Evolutionary conservation across 2,888 invertebrate genomes (phyloP).

Genomic region (Eupeodes luniger): DNA sequence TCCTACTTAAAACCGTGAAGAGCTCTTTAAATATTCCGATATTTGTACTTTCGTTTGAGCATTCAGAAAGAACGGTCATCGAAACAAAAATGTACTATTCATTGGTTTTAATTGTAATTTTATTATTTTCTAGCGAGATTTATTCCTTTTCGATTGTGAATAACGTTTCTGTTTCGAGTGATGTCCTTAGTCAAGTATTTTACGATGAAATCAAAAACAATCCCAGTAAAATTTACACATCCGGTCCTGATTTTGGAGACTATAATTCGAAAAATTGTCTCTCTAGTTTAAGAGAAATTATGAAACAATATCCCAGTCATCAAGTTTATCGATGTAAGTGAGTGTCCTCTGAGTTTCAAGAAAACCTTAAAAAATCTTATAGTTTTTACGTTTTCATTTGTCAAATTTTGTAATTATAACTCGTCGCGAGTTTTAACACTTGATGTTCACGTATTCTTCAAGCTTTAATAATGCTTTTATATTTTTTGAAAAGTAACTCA

Average conservation of each 20-base stretch:
- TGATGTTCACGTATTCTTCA: too few relatives aligned
- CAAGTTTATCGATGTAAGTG: constrained; percentile 46
- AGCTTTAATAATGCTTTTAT: too few relatives aligned
- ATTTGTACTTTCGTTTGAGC: too few relatives aligned
- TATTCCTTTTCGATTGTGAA: constrained; percentile 37
- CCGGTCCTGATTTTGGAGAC: neutral
- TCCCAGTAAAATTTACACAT: neutral
- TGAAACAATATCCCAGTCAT: neutral
- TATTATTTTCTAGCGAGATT: neutral
- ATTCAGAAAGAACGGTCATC: too few relatives aligned
- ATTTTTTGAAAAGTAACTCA: neutral
- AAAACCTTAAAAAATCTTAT: too few relatives aligned
- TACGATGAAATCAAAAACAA: constrained; percentile 38
- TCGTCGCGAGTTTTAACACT: too few relatives aligned
- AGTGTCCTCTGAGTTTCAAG: neutral
- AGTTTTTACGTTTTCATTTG: too few relatives aligned
- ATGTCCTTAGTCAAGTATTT: constrained; percentile 40
- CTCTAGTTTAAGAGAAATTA: constrained; percentile 18
- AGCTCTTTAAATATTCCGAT: too few relatives aligned
- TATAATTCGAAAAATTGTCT: constrained; percentile 35
- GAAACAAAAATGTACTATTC: neutral
- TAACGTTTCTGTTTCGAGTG: constrained; percentile 48
- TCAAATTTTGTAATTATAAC: too few relatives aligned
- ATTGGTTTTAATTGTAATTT: neutral
- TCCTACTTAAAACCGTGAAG: too few relatives aligned